phyloP scores from a whole-genome alignment of 2,888 invertebrate species.

The Sabatieria punctata region DNA sequence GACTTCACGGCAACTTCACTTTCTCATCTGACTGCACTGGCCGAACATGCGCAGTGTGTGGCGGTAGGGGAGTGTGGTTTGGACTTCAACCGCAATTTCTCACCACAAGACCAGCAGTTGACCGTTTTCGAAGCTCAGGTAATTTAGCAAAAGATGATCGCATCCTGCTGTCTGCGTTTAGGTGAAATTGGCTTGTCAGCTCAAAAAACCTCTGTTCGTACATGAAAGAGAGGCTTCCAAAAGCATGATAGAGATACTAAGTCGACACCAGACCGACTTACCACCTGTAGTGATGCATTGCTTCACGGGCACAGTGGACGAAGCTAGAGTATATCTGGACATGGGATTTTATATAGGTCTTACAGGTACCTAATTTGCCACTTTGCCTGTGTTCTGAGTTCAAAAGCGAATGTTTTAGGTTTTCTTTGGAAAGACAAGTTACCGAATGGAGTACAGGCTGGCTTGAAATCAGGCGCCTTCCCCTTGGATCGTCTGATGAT shows the following conservation, averaged over 20 bases:
- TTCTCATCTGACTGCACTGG: conserved; percentile 51
- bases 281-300: conserved; percentile 77
- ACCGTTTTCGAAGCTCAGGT: conserved; percentile 59
- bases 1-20: conserved; percentile 51
- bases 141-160: background rate
- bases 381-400: too few species aligned
- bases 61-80: conserved; percentile 84
- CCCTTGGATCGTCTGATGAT: conserved; percentile 68
- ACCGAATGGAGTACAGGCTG: conserved; percentile 65
- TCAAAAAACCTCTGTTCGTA: conserved; percentile 68
- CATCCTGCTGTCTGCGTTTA: conserved; percentile 23
- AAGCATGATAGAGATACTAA: conserved; percentile 58
- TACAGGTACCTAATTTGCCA: conserved; percentile 48
- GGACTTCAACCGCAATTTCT: conserved; percentile 83
- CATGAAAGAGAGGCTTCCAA: conserved; percentile 80
- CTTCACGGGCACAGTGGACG: conserved; percentile 69
- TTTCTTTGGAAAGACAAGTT: conserved; percentile 80
- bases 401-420: conserved; percentile 42
- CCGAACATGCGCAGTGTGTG: conserved; percentile 68
- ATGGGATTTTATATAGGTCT: conserved; percentile 68
- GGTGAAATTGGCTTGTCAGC: conserved; percentile 64
- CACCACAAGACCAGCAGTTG: conserved; percentile 66
- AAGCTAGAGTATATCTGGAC: conserved; percentile 62
- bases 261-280: conserved; percentile 40
- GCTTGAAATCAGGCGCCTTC: conserved; percentile 58